Evolutionary conservation across 2,888 invertebrate species (phyloP), one percentile per base, ranked within the genome.

Genomic region (Sabatieria punctata): DNA sequence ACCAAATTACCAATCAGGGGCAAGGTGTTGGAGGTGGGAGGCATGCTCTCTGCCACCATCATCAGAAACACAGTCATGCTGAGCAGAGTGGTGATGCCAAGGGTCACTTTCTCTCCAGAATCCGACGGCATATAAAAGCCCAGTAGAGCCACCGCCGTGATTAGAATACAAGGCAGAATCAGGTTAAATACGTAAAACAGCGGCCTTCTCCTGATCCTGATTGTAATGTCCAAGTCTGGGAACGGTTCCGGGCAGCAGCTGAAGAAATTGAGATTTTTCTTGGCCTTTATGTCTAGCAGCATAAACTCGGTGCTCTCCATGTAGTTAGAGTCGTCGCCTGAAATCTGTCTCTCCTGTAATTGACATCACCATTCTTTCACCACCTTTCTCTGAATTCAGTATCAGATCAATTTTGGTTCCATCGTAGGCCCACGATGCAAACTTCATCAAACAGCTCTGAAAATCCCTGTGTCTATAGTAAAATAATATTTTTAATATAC

Each of bases 351-450:
- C n/a, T n/a, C n/a, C n/a, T n/a, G n/a, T n/a, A n/a, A n/a, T n/a
- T n/a, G n/a, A n/a, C n/a, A n/a, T n/a, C n/a, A n/a, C n/a, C n/a
- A n/a, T n/a, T n/a, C n/a, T n/a, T n/a, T n/a, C n/a, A 41, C 2
- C n/a, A 47, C 60, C 63, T 36, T 53, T 51, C 22, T 55, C 54
- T 2, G 61, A 55, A 3, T 48, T 48, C 15, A 61, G 45, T 11
- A 56, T 22, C 24, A 64, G 51, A 45, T 64, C 61, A 33, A 64
- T 65, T 51, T 82, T 82, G 63, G 79, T 81, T 13, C 82, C 82
- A 57, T 83, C 83, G 64, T 83, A 84, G 0, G 84, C 83, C 84
- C 84, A 84, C 0, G 82, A 82, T 0, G 83, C 82, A 79, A 82
- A 84, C 68, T 82, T 83, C 73, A 84, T 75, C 42, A 52, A 49